These are phyloP conservation scores for Halocynthia roretzi DNA, from an alignment of 23 tunicate species.

Conservation along the genomic window DNA sequence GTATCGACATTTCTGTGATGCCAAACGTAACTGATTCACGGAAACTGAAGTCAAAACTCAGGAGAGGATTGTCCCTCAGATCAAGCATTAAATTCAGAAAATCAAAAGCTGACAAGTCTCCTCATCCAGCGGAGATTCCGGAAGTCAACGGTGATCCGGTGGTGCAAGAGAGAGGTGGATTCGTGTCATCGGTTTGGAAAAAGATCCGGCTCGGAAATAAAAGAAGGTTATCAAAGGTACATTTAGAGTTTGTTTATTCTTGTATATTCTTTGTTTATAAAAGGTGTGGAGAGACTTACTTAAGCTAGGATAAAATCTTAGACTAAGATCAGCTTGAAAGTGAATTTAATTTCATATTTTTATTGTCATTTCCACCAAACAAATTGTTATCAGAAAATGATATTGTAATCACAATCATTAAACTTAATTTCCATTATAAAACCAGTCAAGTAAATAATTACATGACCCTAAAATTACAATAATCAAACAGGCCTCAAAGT, in stretches of 20 bases:
- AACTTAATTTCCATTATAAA: too few relatives aligned
- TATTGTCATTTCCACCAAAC: too few relatives aligned
- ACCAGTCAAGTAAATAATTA: too few relatives aligned
- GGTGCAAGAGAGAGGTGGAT: constrained; percentile 1
- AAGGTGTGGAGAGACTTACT: background rate
- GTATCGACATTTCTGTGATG: constrained; percentile 7
- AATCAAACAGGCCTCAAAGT: too few relatives aligned
- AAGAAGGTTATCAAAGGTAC: constrained; percentile 9
- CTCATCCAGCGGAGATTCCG: background rate
- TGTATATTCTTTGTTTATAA: too few relatives aligned
- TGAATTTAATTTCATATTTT: too few relatives aligned
- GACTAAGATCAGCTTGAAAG: too few relatives aligned
- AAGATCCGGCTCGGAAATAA: constrained; percentile 7
- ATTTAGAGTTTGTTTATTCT: background rate
- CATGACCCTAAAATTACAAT: too few relatives aligned
- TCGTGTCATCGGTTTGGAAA: constrained; percentile 10
- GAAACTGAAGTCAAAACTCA: constrained; percentile 5
- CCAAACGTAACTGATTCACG: constrained; percentile 12
- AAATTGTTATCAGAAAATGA: too few relatives aligned
- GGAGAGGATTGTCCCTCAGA: constrained; percentile 3
- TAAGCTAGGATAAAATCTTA: background rate
- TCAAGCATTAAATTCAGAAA: constrained; percentile 4
- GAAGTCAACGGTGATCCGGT: background rate
- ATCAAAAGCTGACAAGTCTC: background rate
- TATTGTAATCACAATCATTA: too few relatives aligned